phyloP scores from a whole-genome alignment of 2,113 vertebrate species.

The Heterochromis multidens region DNA sequence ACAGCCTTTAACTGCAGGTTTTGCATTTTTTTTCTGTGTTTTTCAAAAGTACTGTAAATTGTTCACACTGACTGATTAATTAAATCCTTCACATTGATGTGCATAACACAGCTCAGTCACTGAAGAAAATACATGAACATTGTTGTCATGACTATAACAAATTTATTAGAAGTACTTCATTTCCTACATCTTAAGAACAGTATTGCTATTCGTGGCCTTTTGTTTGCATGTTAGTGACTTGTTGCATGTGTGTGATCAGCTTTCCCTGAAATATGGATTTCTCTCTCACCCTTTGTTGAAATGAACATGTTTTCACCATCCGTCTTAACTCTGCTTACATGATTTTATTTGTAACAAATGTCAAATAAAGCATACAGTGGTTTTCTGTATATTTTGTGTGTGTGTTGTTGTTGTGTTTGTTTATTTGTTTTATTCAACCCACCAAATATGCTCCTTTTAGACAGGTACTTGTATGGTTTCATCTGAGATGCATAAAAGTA shows the following conservation, averaged over 20 bases:
- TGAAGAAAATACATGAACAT: background rate
- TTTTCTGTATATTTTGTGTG: background rate
- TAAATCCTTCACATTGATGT: background rate
- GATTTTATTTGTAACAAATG: background rate
- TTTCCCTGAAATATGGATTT: background rate
- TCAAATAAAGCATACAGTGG: slow-evolving; percentile 19
- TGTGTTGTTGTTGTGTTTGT: too few species aligned
- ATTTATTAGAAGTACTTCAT: background rate
- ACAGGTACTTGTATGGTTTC: background rate
- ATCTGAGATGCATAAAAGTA: background rate
- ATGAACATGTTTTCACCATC: background rate
- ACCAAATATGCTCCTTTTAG: background rate
- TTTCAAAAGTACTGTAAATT: background rate
- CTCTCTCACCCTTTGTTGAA: background rate
- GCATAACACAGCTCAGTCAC: background rate
- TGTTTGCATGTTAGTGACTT: background rate
- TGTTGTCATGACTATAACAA: background rate
- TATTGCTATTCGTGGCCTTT: slow-evolving; percentile 24
- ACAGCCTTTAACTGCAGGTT: background rate
- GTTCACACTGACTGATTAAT: background rate
- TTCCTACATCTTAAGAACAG: background rate
- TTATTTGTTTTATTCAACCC: background rate
- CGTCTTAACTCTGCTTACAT: background rate
- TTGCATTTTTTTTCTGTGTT: background rate
- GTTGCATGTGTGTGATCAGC: background rate